Percentiles rank a stretch among this genome's conserved stretches.
Conservation (phyloP, 2,888 invertebrate genomes). For the Paralinhomoeus sp. region DNA sequence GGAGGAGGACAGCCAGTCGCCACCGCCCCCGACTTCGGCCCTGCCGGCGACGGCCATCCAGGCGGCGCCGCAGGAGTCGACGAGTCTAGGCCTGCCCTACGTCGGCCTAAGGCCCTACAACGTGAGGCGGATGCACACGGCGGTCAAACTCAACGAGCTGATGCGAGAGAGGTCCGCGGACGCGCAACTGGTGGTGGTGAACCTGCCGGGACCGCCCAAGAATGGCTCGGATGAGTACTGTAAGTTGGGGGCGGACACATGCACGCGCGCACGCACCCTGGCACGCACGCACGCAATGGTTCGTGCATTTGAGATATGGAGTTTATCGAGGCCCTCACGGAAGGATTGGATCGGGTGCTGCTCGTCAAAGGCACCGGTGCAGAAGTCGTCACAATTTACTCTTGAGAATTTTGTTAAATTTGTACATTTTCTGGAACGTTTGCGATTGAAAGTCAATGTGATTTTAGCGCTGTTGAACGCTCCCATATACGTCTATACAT, state of each 20-base stretch:
- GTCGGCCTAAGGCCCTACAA: conserved; percentile 27
- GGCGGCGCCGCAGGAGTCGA: too few relatives aligned
- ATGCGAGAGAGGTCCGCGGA: conserved; percentile 88
- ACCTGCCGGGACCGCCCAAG: conserved; percentile 86
- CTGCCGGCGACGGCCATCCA: conserved; percentile 5
- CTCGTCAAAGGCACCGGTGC: conserved; percentile 93
- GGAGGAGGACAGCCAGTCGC: conserved; percentile 1
- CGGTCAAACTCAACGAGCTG: conserved; percentile 76
- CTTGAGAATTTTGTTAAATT: conserved; percentile 34
- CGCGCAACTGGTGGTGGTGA: conserved; percentile 89
- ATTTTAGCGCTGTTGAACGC: too few relatives aligned
- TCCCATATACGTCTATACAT: too few relatives aligned
- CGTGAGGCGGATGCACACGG: conserved; percentile 95
- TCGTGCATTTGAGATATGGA: conserved; percentile 49
- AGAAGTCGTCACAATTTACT: conserved; percentile 97
- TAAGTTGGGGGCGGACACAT: too few relatives aligned
- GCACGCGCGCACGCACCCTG: too few relatives aligned
- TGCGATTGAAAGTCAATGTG: too few relatives aligned
- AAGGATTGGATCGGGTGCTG: conserved; percentile 79
- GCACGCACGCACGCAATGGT: too few relatives aligned
- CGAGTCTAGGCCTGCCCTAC: too few relatives aligned
- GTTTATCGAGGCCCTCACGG: conserved; percentile 89
- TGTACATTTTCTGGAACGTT: too few relatives aligned
- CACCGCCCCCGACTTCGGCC: conserved; percentile 1
- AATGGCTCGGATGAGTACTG: conserved; percentile 18